Base-by-base conservation (phyloP, 1,140 invertebrate species). In the Sitophilus oryzae region DNA sequence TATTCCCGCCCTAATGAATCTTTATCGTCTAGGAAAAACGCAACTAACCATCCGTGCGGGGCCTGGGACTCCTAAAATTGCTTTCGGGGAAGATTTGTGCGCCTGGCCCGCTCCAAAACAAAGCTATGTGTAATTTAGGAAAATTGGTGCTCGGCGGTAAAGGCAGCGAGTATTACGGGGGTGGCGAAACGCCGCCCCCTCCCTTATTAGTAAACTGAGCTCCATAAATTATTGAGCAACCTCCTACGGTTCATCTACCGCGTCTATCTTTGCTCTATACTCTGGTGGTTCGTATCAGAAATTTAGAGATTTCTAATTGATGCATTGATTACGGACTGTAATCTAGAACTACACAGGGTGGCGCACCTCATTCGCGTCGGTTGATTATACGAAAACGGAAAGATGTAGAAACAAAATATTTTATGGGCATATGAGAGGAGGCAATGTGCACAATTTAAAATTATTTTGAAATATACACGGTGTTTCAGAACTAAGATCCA, bases 91-190 rank as follows among this genome's bases (percentile, higher is more conserved):
- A 66, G 64, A 66, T 66, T 66, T 66, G 64, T 65, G 64, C 64
- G 56, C 55, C 62, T 57, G 58, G 58, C 64, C 59, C n/a, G n/a
- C n/a, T n/a, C n/a, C 62, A 66, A 66, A 66, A 66, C 64, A 66
- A 66, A 66, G 64, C 64, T 66, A 63, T 59, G 64, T 66, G 64
- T 66, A 66, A 66, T 66, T 66, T 66, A 66, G 62, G 64, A 59
- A 66, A 66, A 66, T 66, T 66, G 64, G 64, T 59, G 62, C 54
- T 60, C 56, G 47, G 58, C 48, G n/a, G n/a, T n/a, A n/a, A n/a
- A n/a, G 60, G 57, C 52, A 42, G 40, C 50, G 53, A 51, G 59
- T 58, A 61, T 56, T 63, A 61, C 23, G 44, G 61, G 61, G 51
- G 52, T 23, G 38, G 11, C 14, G 15, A 44, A 35, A 52, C 54